Percentiles rank a stretch among this genome's conserved stretches.
Evolutionary conservation across 2,797 vertebrate species (phyloP).

Genomic region (Cirrhinus molitorella): DNA sequence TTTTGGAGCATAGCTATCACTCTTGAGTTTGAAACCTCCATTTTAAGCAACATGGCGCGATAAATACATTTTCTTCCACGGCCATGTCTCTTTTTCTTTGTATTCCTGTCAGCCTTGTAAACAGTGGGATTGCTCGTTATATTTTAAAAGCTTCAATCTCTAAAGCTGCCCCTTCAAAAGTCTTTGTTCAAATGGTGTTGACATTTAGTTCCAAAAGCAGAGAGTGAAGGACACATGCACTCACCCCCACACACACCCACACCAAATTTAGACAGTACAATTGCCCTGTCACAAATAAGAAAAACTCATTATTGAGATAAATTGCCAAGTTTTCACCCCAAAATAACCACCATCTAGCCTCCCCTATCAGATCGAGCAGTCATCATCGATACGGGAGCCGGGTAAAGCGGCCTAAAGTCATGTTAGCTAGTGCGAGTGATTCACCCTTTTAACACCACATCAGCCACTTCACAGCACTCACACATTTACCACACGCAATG

Average conservation of each 20-base stretch:
- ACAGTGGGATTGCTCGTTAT: slow-evolving; percentile 16
- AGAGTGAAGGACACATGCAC: slow-evolving; percentile 16
- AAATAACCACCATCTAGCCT: slow-evolving; percentile 71
- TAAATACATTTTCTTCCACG: background rate
- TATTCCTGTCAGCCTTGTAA: slow-evolving; percentile 28
- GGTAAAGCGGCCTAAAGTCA: background rate
- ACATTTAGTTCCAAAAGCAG: slow-evolving; percentile 30
- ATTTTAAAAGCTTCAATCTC: slow-evolving; percentile 39
- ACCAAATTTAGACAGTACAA: slow-evolving; percentile 71
- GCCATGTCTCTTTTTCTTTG: background rate
- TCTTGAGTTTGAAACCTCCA: background rate
- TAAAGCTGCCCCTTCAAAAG: slow-evolving; percentile 22
- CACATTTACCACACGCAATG: slow-evolving; percentile 42
- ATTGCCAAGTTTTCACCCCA: slow-evolving; percentile 73
- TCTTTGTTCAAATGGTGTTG: slow-evolving; percentile 33
- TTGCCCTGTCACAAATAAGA: slow-evolving; percentile 79
- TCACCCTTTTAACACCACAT: slow-evolving; percentile 37
- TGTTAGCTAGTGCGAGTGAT: slow-evolving; percentile 34
- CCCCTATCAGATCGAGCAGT: slow-evolving; percentile 66
- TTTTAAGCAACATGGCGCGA: background rate
- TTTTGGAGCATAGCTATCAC: background rate
- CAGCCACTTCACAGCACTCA: slow-evolving; percentile 38
- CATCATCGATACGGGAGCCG: slow-evolving; percentile 43
- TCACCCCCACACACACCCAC: background rate
- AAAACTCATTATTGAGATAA: slow-evolving; percentile 80